Evolutionary conservation across 2,888 invertebrate genomes (phyloP), one percentile per base, ranked within the genome.

Genomic region (Drosophila putrida): DNA sequence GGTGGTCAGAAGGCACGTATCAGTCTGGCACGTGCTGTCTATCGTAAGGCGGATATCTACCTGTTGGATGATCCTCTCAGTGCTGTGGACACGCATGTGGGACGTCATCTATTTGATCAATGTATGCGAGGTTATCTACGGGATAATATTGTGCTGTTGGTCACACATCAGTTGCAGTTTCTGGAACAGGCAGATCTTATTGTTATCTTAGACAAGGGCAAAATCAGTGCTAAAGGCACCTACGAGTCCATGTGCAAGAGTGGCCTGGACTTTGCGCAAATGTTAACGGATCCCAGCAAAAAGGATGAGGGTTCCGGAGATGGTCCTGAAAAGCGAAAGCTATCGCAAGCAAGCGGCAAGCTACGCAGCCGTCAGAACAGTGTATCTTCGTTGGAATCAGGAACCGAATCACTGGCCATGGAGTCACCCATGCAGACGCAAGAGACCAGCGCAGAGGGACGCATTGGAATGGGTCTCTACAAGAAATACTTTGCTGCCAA

Each of bases 31-130:
- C 95, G 98, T 78, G 96, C 97, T 0, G 95, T 98, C 0, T 98
- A 98, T 92, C 95, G 96, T 65, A 95, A 97, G 71, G 95, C 97
- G 0, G 97, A 97, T 87, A 95, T 98, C 75, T 98, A 97, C 90
- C 93, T 98, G 25, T 93, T 98, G 57, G 98, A 98, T 92, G 98
- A 98, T 93, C 98, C 98, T 0, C 93, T 98, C 53, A 96, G 97
- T 60, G 98, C 98, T 0, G 98, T 98, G 25, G 98, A 98, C 93
- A 95, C 97, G 0, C 96, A 97, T 91, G 98, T 98, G 1, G 97
- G 97, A 1, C 95, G 96, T 6, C 96, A 97, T 91, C 93, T 98
- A 80, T 98, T 98, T 92, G 96, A 98, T 69, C 90, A 92, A 67
- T 93, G 93, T 43, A 92, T 93, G 91, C 90, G 92, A 3, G 91